Conservation (phyloP, 2,888 invertebrate genomes). For the Acrocera orbiculus region DNA sequence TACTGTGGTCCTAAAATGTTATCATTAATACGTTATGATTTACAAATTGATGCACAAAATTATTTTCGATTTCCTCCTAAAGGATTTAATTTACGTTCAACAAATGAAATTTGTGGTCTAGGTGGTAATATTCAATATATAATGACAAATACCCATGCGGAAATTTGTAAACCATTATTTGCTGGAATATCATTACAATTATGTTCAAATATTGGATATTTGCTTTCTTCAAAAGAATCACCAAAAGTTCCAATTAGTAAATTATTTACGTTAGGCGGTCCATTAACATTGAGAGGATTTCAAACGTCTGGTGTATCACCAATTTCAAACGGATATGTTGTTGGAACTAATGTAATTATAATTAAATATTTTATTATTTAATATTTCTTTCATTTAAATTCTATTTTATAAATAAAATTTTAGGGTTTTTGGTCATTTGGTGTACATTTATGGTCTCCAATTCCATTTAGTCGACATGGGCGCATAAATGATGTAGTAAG, state of each 20-base stretch:
- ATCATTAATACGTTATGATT: slow-evolving; percentile 65
- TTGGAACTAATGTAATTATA: slow-evolving; percentile 42
- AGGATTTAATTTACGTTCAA: slow-evolving; percentile 53
- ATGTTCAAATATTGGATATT: slow-evolving; percentile 24
- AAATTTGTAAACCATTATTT: slow-evolving; percentile 48
- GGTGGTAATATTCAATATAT: slow-evolving; percentile 86
- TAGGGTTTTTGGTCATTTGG: slow-evolving; percentile 74
- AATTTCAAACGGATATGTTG: slow-evolving; percentile 53
- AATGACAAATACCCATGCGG: slow-evolving; percentile 59
- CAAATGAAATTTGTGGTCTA: slow-evolving; percentile 58
- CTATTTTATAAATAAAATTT: slow-evolving; percentile 3
- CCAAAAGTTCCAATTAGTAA: slow-evolving; percentile 23
- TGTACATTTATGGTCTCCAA: slow-evolving; percentile 72
- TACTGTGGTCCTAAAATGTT: slow-evolving; percentile 72
- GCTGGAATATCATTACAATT: slow-evolving; percentile 28
- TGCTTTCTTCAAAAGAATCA: slow-evolving; percentile 22
- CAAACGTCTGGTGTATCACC: slow-evolving; percentile 74
- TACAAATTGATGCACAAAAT: slow-evolving; percentile 64
- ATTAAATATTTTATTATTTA: neutral
- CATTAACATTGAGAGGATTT: slow-evolving; percentile 76
- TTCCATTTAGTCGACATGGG: slow-evolving; percentile 71
- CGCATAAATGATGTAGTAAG: slow-evolving; percentile 71
- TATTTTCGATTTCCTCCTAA: slow-evolving; percentile 59
- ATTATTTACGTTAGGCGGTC: slow-evolving; percentile 51
- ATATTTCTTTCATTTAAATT: slow-evolving; percentile 5